Evolutionary conservation across 1,140 invertebrate species (phyloP).

Genomic region (Drosophila biarmipes): DNA sequence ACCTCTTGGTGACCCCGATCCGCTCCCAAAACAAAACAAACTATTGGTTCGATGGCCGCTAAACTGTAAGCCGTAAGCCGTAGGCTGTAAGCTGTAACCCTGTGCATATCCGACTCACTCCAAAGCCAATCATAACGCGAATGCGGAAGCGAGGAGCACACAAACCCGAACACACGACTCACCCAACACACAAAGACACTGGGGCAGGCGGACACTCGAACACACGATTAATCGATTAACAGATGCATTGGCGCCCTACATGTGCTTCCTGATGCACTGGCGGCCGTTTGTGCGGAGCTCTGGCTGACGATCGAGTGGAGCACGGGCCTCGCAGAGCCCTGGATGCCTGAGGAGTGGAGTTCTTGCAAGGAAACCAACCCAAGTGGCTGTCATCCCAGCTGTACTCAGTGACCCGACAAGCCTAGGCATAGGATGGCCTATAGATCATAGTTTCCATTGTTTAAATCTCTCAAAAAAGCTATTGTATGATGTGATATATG

Average conservation of each 20-base stretch:
- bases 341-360: background rate
- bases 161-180: conserved; percentile 28
- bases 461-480: too few species aligned
- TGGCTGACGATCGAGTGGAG: background rate
- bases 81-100: conserved; percentile 47
- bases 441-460: background rate
- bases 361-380: background rate
- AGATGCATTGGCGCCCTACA: conserved; percentile 4
- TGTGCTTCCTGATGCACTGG: conserved; percentile 5
- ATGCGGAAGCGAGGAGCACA: conserved; percentile 33
- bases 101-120: conserved; percentile 30
- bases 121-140: conserved; percentile 15
- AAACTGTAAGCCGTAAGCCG: conserved; percentile 26
- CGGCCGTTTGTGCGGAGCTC: conserved; percentile 21
- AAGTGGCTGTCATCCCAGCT: background rate
- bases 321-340: too few species aligned
- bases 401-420: background rate
- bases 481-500: too few species aligned
- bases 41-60: conserved; percentile 31
- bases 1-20: conserved; percentile 38
- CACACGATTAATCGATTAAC: conserved; percentile 42
- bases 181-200: conserved; percentile 33
- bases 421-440: background rate
- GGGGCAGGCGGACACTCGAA: conserved; percentile 38
- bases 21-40: conserved; percentile 17